These are phyloP conservation scores for Acleris laterana DNA, from an alignment of 2,888 invertebrate genomes.

Conservation along the genomic window DNA sequence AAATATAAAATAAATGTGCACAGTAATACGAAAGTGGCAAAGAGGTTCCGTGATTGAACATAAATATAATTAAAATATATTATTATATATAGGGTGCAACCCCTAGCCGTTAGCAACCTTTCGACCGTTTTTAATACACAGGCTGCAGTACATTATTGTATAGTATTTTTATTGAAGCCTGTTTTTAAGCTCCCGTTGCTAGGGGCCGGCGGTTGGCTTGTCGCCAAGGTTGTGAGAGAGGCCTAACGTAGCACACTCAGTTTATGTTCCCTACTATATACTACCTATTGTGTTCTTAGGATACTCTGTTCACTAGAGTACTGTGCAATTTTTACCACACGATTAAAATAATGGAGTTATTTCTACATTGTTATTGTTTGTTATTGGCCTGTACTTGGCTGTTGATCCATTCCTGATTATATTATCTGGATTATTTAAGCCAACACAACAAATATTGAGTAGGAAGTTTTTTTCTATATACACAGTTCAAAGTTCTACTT, in stretches of 20 bases:
- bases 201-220: slow-evolving; percentile 11
- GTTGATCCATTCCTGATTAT: slow-evolving; percentile 48
- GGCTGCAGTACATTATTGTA: not conserved
- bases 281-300: slow-evolving; percentile 80
- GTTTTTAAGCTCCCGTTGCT: not conserved
- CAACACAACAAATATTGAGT: not conserved
- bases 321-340: slow-evolving; percentile 62
- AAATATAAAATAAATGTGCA: slow-evolving; percentile 36
- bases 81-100: slow-evolving; percentile 41
- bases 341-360: slow-evolving; percentile 54
- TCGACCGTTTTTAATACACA: not conserved
- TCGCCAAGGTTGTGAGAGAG: slow-evolving; percentile 81
- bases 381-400: slow-evolving; percentile 46
- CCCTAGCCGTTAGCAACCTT: not conserved
- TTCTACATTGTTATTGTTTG: slow-evolving; percentile 69
- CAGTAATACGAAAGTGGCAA: slow-evolving; percentile 28
- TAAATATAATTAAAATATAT: slow-evolving; percentile 40
- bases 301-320: slow-evolving; percentile 61
- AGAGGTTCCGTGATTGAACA: slow-evolving; percentile 8
- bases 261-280: slow-evolving; percentile 67
- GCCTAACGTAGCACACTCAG: slow-evolving; percentile 76
- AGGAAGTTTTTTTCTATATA: not conserved
- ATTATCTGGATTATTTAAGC: not conserved
- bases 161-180: not conserved
- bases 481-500: no score